phyloP scores from a whole-genome alignment of 2,113 vertebrate genomes.

The Siniperca knerii region DNA sequence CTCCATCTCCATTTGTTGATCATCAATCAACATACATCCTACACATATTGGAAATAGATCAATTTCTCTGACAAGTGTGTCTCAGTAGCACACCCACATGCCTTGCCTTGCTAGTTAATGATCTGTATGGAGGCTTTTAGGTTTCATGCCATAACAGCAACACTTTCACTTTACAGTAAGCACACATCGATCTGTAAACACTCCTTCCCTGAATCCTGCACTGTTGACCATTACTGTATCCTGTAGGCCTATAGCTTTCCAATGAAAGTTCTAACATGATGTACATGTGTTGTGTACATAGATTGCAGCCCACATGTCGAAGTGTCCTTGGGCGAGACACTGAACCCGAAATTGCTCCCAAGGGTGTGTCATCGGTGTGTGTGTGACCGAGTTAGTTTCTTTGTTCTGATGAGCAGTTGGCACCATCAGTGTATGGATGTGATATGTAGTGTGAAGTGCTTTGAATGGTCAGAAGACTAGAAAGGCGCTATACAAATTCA shows the following conservation, averaged over 20 bases:
- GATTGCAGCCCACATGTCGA: too few species aligned
- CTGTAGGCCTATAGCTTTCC: background rate
- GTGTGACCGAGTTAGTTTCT: too few species aligned
- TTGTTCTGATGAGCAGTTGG: too few species aligned
- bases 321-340: too few species aligned
- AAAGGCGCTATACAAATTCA: too few species aligned
- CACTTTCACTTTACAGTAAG: slow-evolving; percentile 29
- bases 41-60: slow-evolving; percentile 31
- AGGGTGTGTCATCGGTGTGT: too few species aligned
- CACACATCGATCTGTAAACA: slow-evolving; percentile 21
- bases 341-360: too few species aligned
- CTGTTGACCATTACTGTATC: slow-evolving; percentile 3
- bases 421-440: too few species aligned
- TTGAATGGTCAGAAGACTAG: too few species aligned
- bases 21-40: slow-evolving; percentile 44
- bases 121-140: slow-evolving; percentile 35
- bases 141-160: slow-evolving; percentile 9
- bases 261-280: background rate
- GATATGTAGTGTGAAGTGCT: too few species aligned
- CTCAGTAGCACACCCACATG: slow-evolving; percentile 16
- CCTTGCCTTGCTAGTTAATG: slow-evolving; percentile 32
- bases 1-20: slow-evolving; percentile 11
- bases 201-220: slow-evolving; percentile 7
- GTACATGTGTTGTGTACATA: background rate
- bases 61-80: slow-evolving; percentile 41